phyloP scores from a whole-genome alignment of 2,113 vertebrate genomes.

The Sitta europaea region DNA sequence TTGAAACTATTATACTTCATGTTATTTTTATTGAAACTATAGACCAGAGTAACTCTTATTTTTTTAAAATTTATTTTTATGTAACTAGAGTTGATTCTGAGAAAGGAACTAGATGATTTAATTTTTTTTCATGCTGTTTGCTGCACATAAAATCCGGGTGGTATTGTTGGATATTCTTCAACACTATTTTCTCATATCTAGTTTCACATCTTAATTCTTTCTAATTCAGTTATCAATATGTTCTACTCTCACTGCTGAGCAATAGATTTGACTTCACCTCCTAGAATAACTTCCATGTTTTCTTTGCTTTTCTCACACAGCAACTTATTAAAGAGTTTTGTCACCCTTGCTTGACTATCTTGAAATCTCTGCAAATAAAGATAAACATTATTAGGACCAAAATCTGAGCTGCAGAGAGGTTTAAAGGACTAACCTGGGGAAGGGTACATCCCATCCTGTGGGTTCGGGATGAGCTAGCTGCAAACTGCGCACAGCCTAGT shows the following conservation, averaged over 20 bases:
- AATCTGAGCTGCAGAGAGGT: not conserved
- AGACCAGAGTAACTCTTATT: not conserved
- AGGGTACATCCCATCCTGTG: not conserved
- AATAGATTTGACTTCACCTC: not conserved
- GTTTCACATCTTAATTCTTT: conserved; percentile 17
- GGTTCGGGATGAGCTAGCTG: not conserved
- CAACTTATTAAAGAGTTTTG: not conserved
- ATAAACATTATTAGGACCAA: not conserved
- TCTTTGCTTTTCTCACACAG: not conserved
- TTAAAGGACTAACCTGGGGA: not conserved
- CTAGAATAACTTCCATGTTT: not conserved
- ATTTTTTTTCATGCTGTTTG: not conserved
- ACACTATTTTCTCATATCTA: not conserved
- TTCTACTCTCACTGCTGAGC: not conserved
- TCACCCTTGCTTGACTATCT: not conserved
- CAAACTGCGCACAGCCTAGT: not conserved
- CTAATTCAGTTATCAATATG: not conserved
- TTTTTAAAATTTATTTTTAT: not conserved
- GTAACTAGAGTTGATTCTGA: not conserved
- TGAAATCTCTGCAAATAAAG: not conserved
- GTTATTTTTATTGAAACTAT: conserved; percentile 39
- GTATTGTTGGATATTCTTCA: not conserved
- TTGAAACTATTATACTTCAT: conserved; percentile 27
- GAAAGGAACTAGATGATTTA: not conserved
- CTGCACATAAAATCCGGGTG: not conserved